Evolutionary conservation across 2,113 vertebrate species (phyloP).

Genomic region (Ageneiosus marmoratus): DNA sequence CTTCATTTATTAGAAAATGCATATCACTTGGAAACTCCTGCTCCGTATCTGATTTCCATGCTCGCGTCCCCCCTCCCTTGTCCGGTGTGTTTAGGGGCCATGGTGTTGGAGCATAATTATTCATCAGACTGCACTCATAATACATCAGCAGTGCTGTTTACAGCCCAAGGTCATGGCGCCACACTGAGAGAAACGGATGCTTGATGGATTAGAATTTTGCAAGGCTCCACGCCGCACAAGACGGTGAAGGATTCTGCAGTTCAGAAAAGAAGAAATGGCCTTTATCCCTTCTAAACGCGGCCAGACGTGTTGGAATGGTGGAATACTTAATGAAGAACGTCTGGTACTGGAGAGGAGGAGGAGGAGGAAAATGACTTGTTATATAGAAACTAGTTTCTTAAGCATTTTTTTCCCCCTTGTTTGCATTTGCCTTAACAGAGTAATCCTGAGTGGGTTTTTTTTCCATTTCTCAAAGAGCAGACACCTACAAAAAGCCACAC

Average conservation of each 20-base stretch:
- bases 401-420: neutral
- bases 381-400: neutral
- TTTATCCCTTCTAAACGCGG: constrained; percentile 44
- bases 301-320: constrained; percentile 41
- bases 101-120: constrained; percentile 57
- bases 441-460: neutral
- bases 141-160: constrained; percentile 65
- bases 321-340: constrained; percentile 45
- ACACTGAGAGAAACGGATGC: constrained; percentile 44
- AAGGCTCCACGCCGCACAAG: constrained; percentile 54
- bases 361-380: neutral
- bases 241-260: constrained; percentile 62
- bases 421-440: neutral
- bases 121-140: constrained; percentile 55
- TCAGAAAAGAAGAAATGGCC: constrained; percentile 53
- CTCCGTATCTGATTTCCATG: constrained; percentile 30
- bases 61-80: constrained; percentile 28
- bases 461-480: neutral
- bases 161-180: constrained; percentile 65
- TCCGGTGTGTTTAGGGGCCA: constrained; percentile 50
- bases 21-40: constrained; percentile 22
- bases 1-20: constrained; percentile 29
- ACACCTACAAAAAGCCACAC: neutral
- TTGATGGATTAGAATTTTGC: constrained; percentile 69
- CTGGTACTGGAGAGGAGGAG: constrained; percentile 16